phyloP scores from a whole-genome alignment of 2,797 vertebrate species.

The Mormyrus hasselquistii region DNA sequence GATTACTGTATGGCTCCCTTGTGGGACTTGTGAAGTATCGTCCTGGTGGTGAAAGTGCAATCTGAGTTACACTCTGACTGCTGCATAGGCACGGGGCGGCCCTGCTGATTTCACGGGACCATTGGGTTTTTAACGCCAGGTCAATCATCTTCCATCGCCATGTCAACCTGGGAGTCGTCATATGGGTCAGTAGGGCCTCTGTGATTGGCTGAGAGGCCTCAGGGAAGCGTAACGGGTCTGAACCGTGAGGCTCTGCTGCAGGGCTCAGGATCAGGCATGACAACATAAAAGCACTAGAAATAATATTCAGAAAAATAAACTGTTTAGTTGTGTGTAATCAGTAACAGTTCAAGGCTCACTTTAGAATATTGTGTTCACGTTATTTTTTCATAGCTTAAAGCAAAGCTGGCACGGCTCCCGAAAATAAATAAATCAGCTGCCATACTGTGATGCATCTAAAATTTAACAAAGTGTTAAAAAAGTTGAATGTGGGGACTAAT shows the following conservation, averaged over 20 bases:
- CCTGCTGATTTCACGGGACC: not conserved
- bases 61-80: not conserved
- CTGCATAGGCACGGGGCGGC: not conserved
- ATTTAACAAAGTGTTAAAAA: not conserved
- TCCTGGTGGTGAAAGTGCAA: not conserved
- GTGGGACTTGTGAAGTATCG: not conserved
- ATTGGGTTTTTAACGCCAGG: not conserved
- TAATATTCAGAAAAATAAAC: conserved; percentile 29
- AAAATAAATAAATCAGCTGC: conserved; percentile 29
- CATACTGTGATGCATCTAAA: not conserved
- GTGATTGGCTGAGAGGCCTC: not conserved
- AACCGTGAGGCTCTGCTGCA: not conserved
- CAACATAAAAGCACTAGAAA: conserved; percentile 1
- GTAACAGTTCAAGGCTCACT: conserved; percentile 44
- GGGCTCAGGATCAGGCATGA: not conserved
- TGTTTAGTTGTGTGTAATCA: conserved; percentile 41
- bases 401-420: conserved; percentile 9
- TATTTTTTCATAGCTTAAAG: conserved; percentile 33
- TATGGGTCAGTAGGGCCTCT: not conserved
- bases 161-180: not conserved
- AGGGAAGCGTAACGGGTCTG: not conserved
- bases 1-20: not conserved
- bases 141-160: not conserved
- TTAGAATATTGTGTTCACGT: conserved; percentile 38
- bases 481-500: not conserved